Conservation (phyloP, 2,797 vertebrate genomes). For the Craterocephalus amniculus region DNA sequence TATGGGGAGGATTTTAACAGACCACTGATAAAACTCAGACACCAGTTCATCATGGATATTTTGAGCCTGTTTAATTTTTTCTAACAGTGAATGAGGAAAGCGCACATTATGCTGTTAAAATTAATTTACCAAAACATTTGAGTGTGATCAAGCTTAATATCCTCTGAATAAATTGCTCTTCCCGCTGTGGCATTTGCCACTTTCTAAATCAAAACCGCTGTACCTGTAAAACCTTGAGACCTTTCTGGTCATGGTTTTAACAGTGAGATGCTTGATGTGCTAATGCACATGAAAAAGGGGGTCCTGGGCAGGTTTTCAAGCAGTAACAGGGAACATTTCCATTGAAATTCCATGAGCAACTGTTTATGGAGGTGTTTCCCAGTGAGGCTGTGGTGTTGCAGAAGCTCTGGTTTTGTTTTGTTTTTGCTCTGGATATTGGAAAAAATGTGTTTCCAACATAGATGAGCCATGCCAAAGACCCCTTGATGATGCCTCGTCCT, state of each 20-base stretch:
- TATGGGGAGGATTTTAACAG: constrained; percentile 47
- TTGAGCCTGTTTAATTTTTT: constrained; percentile 40
- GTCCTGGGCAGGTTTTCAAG: constrained; percentile 73
- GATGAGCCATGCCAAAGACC: constrained; percentile 86
- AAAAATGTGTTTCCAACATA: constrained; percentile 91
- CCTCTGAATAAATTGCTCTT: constrained; percentile 35
- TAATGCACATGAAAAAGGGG: constrained; percentile 65
- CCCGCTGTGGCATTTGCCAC: constrained; percentile 46
- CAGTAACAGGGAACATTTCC: constrained; percentile 71
- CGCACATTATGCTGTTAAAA: constrained; percentile 61
- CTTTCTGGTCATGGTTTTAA: constrained; percentile 67
- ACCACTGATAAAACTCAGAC: constrained; percentile 63
- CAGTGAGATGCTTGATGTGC: constrained; percentile 54
- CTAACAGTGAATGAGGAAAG: constrained; percentile 35
- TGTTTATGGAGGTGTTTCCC: constrained; percentile 83
- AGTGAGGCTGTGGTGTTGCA: constrained; percentile 65
- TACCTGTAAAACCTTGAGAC: constrained; percentile 57
- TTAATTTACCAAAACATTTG: constrained; percentile 75
- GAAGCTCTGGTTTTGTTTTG: constrained; percentile 78
- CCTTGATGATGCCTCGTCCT: constrained; percentile 89
- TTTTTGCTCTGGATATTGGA: constrained; percentile 85
- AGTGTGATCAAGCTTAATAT: constrained; percentile 72
- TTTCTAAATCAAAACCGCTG: constrained; percentile 63
- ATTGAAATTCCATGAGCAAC: constrained; percentile 68
- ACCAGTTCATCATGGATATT: constrained; percentile 48